These are phyloP conservation scores for Drosophila micromelanica DNA, from an alignment of 1,140 invertebrate species.

Conservation along the genomic window DNA sequence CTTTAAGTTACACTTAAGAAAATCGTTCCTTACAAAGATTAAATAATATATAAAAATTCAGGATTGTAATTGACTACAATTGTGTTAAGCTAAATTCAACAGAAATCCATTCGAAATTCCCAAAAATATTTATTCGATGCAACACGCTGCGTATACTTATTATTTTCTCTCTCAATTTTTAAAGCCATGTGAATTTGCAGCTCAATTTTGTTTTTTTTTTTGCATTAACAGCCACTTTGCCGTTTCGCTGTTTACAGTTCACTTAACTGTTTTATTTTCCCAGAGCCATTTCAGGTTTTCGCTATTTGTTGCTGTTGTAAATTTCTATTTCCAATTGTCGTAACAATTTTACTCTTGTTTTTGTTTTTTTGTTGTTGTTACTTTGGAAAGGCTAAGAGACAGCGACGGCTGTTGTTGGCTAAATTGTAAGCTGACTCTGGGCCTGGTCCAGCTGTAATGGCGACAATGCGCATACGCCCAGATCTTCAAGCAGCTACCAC, in stretches of 20 bases:
- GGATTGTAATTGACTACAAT: too few relatives aligned
- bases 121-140: neutral
- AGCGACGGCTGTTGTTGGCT: slow-evolving; percentile 8
- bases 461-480: slow-evolving; percentile 76
- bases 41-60: too few relatives aligned
- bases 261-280: slow-evolving; percentile 12
- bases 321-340: slow-evolving; percentile 19
- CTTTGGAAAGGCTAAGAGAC: slow-evolving; percentile 24
- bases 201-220: neutral
- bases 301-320: slow-evolving; percentile 12
- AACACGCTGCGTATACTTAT: slow-evolving; percentile 4
- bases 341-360: slow-evolving; percentile 23
- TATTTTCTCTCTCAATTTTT: neutral
- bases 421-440: slow-evolving; percentile 6
- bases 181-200: slow-evolving; percentile 4
- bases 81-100: too few relatives aligned
- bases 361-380: neutral
- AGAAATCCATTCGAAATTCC: neutral
- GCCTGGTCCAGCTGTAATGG: slow-evolving; percentile 43
- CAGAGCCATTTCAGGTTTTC: slow-evolving; percentile 18
- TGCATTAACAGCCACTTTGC: slow-evolving; percentile 19
- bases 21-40: too few relatives aligned
- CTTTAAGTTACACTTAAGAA: too few relatives aligned
- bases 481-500: slow-evolving; percentile 20
- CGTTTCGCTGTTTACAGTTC: slow-evolving; percentile 10